These are phyloP conservation scores for Epinephelus coioides DNA, from an alignment of 2,797 vertebrate species.

Conservation along the genomic window DNA sequence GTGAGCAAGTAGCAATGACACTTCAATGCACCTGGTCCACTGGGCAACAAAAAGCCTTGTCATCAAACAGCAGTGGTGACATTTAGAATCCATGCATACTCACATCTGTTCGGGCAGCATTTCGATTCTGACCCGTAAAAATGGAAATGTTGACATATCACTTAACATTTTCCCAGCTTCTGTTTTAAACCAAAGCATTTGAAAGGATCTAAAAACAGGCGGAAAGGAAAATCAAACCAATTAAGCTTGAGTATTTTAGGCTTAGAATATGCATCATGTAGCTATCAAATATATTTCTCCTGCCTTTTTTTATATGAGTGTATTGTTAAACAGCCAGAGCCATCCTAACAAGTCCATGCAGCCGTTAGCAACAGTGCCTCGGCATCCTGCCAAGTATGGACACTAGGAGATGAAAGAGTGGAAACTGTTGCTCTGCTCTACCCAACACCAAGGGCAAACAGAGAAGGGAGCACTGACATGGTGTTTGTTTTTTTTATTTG, in stretches of 20 bases:
- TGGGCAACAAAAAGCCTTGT: constrained; percentile 40
- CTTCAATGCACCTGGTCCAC: constrained; percentile 52
- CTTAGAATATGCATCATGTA: neutral
- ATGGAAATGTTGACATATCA: constrained; percentile 66
- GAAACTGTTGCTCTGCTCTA: constrained; percentile 38
- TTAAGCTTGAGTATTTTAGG: neutral
- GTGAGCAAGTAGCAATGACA: constrained; percentile 39
- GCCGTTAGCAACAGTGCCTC: constrained; percentile 21
- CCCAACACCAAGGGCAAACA: constrained; percentile 18
- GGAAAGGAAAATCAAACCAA: neutral
- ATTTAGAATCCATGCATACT: constrained; percentile 47
- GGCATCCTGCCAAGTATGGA: constrained; percentile 37
- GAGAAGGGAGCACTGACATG: constrained; percentile 5
- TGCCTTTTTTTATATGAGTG: neutral
- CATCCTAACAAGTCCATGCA: constrained; percentile 19
- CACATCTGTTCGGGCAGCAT: constrained; percentile 45
- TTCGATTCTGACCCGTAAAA: constrained; percentile 43
- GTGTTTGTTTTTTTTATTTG: constrained; percentile 42
- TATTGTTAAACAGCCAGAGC: constrained; percentile 6
- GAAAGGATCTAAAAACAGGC: constrained; percentile 10
- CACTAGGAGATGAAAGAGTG: constrained; percentile 41
- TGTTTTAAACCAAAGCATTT: constrained; percentile 25
- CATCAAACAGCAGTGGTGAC: constrained; percentile 44
- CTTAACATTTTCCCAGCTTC: constrained; percentile 31
- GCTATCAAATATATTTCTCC: neutral